Evolutionary conservation across 2,888 invertebrate genomes (phyloP), one percentile per base, ranked within the genome.

Genomic region (Diloba caeruleocephala): DNA sequence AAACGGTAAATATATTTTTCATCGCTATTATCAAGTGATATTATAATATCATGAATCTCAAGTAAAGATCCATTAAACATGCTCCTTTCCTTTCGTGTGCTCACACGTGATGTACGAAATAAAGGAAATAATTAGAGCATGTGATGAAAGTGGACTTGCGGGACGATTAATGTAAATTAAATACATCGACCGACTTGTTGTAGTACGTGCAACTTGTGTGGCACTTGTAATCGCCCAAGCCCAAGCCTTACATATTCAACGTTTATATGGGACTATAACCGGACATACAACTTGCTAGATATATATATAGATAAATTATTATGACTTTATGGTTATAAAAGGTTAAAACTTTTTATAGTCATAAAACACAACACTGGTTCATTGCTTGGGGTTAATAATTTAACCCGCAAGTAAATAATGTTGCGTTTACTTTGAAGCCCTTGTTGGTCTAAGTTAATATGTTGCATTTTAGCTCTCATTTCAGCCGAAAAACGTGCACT

Each of bases 1-100:
- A 57, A 69, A 58, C 71, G 57, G 67, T 71, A 70, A 72, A 69
- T 51, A 65, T 14, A 41, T 64, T 52, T 49, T n/a, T n/a, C n/a
- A 32, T 45, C 37, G 36, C 28, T 50, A 45, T 59, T 61, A 36
- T 48, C 41, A 46, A 50, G 46, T 44, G 38, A 26, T n/a, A 57
- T 64, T 60, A 52, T 51, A 61, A 68, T 56, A 60, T 55, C 55
- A 66, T 73, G 73, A 71, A 70, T 66, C 28, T 39, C 33, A 65
- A 61, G 37, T 33, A 29, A 10, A 0, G 36, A 64, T 54, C 42
- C 41, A 64, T 66, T 45, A 57, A 53, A 63, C 57, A 58, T 60
- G 43, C 50, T 32, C 48, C 45, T 70, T 66, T 53, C 37, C 33
- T 61, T 58, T 53, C 55, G 55, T 63, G 69, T 34, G 41, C 10